Conservation (phyloP, 2,113 vertebrate species). For the Siniperca chuatsi region DNA sequence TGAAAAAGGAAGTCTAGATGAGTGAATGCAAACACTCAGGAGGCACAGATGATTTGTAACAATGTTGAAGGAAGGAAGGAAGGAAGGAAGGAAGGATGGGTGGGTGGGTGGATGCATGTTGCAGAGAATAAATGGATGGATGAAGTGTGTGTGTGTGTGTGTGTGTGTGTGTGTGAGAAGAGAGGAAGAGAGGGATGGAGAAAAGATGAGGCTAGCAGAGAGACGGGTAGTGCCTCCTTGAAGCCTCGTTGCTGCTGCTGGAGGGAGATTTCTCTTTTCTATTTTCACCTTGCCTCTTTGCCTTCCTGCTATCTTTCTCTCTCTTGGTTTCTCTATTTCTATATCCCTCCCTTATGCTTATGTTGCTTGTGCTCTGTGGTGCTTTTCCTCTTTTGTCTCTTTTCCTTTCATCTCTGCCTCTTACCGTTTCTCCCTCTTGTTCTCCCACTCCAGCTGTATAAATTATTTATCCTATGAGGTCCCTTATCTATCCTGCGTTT, state of each 20-base stretch:
- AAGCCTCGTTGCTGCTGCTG: conserved; percentile 44
- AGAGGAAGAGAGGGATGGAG: conserved; percentile 2
- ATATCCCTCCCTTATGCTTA: conserved; percentile 36
- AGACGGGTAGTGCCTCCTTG: conserved; percentile 23
- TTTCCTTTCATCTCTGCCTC: conserved; percentile 44
- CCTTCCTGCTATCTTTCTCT: conserved; percentile 30
- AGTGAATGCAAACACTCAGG: conserved; percentile 32
- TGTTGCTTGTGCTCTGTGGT: conserved; percentile 17
- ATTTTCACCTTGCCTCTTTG: conserved; percentile 59
- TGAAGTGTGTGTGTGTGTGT: conserved; percentile 9
- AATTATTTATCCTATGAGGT: conserved; percentile 77
- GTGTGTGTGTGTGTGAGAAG: neutral
- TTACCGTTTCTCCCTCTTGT: conserved; percentile 27
- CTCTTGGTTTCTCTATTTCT: conserved; percentile 22
- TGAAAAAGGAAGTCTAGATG: conserved; percentile 33
- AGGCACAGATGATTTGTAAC: conserved; percentile 38
- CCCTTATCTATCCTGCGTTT: conserved; percentile 70
- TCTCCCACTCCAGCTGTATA: conserved; percentile 57
- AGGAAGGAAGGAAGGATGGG: conserved; percentile 59
- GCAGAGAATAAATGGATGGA: conserved; percentile 41
- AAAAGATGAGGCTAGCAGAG: conserved; percentile 22
- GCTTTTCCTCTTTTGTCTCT: conserved; percentile 54
- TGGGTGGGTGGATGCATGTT: conserved; percentile 46
- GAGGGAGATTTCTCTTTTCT: conserved; percentile 50
- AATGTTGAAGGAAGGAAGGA: conserved; percentile 58